Percentiles rank a stretch among this genome's conserved stretches.
Conservation (phyloP, 2,888 invertebrate genomes). For the Napeogenes inachia region DNA sequence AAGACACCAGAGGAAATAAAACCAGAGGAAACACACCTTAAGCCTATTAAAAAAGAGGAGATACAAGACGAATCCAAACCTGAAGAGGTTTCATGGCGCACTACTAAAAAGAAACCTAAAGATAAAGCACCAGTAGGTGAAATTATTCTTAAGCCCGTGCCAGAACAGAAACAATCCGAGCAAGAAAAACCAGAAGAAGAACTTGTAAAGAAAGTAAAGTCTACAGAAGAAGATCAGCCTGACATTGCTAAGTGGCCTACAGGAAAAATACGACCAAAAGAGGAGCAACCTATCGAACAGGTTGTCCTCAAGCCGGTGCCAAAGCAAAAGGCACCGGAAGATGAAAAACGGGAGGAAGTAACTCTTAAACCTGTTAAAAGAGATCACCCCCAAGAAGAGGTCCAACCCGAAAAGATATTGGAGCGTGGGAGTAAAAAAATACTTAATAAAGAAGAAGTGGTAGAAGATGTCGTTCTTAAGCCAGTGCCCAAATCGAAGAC, state of each 20-base stretch:
- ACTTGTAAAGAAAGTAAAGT: constrained; percentile 35
- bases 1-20: constrained; percentile 49
- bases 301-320: constrained; percentile 50
- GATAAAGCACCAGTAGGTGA: constrained; percentile 63
- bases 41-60: constrained; percentile 49
- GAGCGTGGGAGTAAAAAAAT: constrained; percentile 43
- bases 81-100: constrained; percentile 37
- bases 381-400: constrained; percentile 47
- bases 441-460: constrained; percentile 14
- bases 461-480: constrained; percentile 44
- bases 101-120: constrained; percentile 50
- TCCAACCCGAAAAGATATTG: constrained; percentile 56
- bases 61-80: constrained; percentile 44
- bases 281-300: constrained; percentile 46
- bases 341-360: constrained; percentile 14
- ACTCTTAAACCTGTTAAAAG: constrained; percentile 37
- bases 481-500: constrained; percentile 44
- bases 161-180: constrained; percentile 35
- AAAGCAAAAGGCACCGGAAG: not conserved
- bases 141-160: constrained; percentile 68
- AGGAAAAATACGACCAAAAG: constrained; percentile 40
- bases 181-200: constrained; percentile 36
- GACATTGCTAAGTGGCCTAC: constrained; percentile 45
- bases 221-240: constrained; percentile 37
- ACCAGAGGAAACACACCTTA: constrained; percentile 42